Evolutionary conservation across 2,113 vertebrate species (phyloP), one percentile per base, ranked within the genome.

Genomic region (Eptesicus fuscus): DNA sequence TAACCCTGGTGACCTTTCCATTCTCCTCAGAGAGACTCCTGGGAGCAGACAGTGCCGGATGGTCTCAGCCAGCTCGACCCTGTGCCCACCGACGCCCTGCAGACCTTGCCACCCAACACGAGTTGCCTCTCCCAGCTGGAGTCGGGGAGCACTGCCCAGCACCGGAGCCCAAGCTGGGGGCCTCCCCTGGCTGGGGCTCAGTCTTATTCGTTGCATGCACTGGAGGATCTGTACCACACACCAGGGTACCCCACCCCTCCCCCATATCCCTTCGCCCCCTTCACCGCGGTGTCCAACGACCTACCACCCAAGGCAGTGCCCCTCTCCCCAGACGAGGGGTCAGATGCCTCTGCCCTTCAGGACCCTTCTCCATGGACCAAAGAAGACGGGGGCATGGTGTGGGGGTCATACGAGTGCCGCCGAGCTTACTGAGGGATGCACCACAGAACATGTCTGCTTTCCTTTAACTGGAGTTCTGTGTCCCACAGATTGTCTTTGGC

Each of bases 221-320:
- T 99, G 2, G 99, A 99, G 76, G 99, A 99, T 0, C 97, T 96
- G 30, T 99, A 99, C 94, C 99, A 98, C 95, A 56, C 98, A 0
- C 88, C 98, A 11, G 97, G 98, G 86, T 99, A 98, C 88, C 95
- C 98, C 0, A 76, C 98, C 37, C 18, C 98, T 18, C 93, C 99
- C 0, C 93, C 98, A 18, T 99, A 99, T 93, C 25, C 98, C 65
- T 97, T 98, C 85, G 95, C 99, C 63, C 98, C 99, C 0, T 98
- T 99, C 77, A 91, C 98, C 98, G 97, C 98, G 11, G 67, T 98
- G 79, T 90, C 98, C 89, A 98, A 49, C 0, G 99, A 99, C 70
- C 97, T 99, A 14, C 94, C 98, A 20, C 95, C 98, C 97, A 99
- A 99, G 97, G 98, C 98, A 96, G 88, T 97, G 80, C 96, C 98